A percentile compares a stretch with the other conserved stretches of the same genome.
phyloP scores from a whole-genome alignment of 2,113 vertebrate species.

The Boleophthalmus pectinirostris region DNA sequence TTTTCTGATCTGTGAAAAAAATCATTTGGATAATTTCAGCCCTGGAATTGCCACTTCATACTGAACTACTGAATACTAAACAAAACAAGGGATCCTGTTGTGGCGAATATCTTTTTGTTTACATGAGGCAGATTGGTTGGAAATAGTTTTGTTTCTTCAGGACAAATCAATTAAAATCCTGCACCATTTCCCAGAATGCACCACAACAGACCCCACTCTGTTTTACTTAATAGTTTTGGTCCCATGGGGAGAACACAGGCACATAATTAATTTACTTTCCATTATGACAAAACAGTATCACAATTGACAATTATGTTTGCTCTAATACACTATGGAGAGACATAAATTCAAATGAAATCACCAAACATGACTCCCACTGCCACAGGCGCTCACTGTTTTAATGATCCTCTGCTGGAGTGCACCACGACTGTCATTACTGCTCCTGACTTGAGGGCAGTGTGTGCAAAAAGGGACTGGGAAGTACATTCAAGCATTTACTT shows the following conservation, averaged over 20 bases:
- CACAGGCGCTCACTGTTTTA: constrained; percentile 50
- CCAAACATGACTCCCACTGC: constrained; percentile 48
- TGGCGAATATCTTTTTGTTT: neutral
- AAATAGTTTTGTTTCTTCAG: constrained; percentile 34
- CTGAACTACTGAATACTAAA: too few relatives aligned
- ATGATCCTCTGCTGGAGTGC: constrained; percentile 54
- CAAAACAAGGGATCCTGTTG: neutral
- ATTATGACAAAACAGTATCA: constrained; percentile 56
- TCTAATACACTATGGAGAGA: constrained; percentile 44
- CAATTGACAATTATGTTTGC: constrained; percentile 55
- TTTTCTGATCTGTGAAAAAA: too few relatives aligned
- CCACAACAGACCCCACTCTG: constrained; percentile 47
- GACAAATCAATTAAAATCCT: constrained; percentile 46
- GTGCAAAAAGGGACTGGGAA: neutral
- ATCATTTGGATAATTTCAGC: too few relatives aligned
- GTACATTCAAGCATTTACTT: neutral
- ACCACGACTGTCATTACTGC: constrained; percentile 38
- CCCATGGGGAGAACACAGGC: constrained; percentile 44
- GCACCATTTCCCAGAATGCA: constrained; percentile 38
- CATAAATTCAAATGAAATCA: constrained; percentile 52
- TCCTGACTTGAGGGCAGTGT: constrained; percentile 22
- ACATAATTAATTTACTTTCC: constrained; percentile 51
- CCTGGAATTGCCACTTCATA: too few relatives aligned
- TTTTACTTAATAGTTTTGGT: constrained; percentile 38
- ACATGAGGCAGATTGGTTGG: constrained; percentile 6